Conservation (phyloP, 53 echinoderm and acorn worm species). For the Astropecten irregularis region DNA sequence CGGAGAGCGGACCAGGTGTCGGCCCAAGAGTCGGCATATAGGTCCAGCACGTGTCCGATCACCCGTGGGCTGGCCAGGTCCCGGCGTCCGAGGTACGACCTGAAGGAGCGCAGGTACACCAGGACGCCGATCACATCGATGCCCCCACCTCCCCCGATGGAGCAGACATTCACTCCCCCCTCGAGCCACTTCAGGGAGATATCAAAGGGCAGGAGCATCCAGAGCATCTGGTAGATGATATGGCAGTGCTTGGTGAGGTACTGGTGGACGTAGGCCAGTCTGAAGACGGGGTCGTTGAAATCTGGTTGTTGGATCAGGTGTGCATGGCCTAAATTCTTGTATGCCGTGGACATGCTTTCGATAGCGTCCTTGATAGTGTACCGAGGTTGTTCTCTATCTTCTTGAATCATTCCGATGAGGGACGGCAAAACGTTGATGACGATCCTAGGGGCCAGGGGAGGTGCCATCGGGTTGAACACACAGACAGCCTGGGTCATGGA, state of each 20-base stretch:
- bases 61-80: constrained; percentile 19
- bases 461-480: constrained; percentile 36
- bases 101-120: constrained; percentile 9
- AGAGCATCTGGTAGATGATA: constrained; percentile 42
- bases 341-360: not conserved
- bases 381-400: not conserved
- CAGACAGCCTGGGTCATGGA: not conserved
- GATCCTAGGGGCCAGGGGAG: constrained; percentile 12
- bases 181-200: constrained; percentile 8
- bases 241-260: constrained; percentile 40
- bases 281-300: constrained; percentile 17
- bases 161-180: constrained; percentile 34
- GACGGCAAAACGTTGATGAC: constrained; percentile 3
- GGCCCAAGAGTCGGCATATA: constrained; percentile 66
- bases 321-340: constrained; percentile 20
- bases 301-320: constrained; percentile 15
- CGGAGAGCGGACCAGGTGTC: constrained; percentile 72
- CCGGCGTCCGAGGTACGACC: constrained; percentile 31
- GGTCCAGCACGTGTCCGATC: constrained; percentile 38
- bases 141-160: constrained; percentile 38
- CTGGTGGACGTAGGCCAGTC: constrained; percentile 24
- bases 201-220: constrained; percentile 10
- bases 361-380: not conserved
- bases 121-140: constrained; percentile 43
- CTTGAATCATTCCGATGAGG: not conserved